phyloP scores from a whole-genome alignment of 2,797 vertebrate genomes.

The Loris lydekkerianus region DNA sequence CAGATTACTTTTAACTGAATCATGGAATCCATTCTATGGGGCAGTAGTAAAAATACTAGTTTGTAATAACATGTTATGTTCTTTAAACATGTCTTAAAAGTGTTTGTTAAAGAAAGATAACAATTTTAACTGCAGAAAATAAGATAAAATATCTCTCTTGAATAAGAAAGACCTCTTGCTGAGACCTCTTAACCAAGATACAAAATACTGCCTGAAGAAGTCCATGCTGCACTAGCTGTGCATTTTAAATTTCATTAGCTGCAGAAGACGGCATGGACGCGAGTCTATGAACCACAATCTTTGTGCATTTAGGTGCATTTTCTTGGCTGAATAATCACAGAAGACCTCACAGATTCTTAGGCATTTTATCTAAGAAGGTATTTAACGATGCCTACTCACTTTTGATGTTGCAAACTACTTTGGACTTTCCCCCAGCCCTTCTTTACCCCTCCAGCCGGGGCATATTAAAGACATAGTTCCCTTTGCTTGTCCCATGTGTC shows the following conservation, averaged over 20 bases:
- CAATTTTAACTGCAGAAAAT: conserved; percentile 72
- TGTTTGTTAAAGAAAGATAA: conserved; percentile 83
- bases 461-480: neutral
- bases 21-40: conserved; percentile 88
- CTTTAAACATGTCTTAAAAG: conserved; percentile 84
- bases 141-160: conserved; percentile 82
- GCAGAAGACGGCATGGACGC: conserved; percentile 44
- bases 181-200: conserved; percentile 76
- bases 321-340: conserved; percentile 43
- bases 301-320: neutral
- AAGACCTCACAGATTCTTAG: neutral
- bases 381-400: neutral
- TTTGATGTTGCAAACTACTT: neutral
- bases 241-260: conserved; percentile 67
- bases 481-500: neutral
- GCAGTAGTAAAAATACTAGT: conserved; percentile 87
- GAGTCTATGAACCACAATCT: neutral
- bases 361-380: neutral
- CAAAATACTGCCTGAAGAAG: conserved; percentile 49
- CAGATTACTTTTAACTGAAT: conserved; percentile 85
- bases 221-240: neutral
- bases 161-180: conserved; percentile 75
- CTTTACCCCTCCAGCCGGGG: neutral
- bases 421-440: too few relatives aligned
- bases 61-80: conserved; percentile 85